Evolutionary conservation across 2,888 invertebrate species (phyloP), one percentile per base, ranked within the genome.

Genomic region (Tridacna crocea): DNA sequence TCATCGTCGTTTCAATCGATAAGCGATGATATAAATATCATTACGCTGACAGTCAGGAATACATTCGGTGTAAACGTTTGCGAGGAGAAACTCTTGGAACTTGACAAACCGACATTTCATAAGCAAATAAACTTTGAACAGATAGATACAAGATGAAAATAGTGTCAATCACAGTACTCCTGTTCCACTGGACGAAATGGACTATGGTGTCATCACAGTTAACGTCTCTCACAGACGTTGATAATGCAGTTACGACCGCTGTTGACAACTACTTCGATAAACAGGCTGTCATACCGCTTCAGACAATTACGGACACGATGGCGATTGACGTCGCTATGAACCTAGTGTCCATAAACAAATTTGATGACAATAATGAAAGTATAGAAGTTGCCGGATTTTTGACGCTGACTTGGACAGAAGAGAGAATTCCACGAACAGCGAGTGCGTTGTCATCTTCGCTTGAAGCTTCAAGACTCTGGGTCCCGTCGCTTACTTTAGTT

Each of bases 401-500:
- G 8, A 81, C 81, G 0, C 26, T 77, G 15, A 58, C 61, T 11
- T 81, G 81, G 81, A 81, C 77, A 15, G 81, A 81, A 27, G 68
- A 81, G 61, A 61, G 81, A 46, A 24, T 58, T 22, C 68, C 77
- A 4, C 36, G 55, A 12, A 36, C 75, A n/a, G 68, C 81, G n/a
- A 72, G 76, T 24, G 73, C 73, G 24, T 27, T 81, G 24, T 58
- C 72, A 36, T 46, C 73, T 13, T 48, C 51, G 12, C 24, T 81
- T 6, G 24, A 17, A 22, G 77, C 77, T 3, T 74, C 77, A 6
- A n/a, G n/a, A n/a, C 26, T 81, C 10, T 81, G 81, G 81, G 66
- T 46, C 0, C 81, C 81, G 36, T 65, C 77, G 8, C 46, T 81
- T 22, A 46, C 65, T 22, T 27, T 81, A 24, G 58, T 73, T 19